Percentiles rank a stretch among this genome's conserved stretches.
Evolutionary conservation across 2,888 invertebrate genomes (phyloP).

Genomic region (Brachycybe producta): DNA sequence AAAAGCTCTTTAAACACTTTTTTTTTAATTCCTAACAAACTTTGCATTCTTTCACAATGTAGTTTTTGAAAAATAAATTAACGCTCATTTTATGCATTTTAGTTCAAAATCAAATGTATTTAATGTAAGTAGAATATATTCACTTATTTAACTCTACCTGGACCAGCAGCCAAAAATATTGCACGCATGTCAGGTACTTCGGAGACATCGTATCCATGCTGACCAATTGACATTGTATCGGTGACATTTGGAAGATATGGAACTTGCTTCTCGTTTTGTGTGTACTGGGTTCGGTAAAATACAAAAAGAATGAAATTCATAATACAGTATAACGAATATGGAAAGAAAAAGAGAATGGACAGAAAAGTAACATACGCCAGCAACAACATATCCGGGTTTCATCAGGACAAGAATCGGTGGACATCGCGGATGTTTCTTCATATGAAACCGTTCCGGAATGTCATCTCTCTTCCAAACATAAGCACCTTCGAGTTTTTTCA

Average conservation of each 20-base stretch:
- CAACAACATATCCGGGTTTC: constrained; percentile 27
- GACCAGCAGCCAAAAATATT: constrained; percentile 30
- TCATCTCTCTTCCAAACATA: constrained; percentile 28
- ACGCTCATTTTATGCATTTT: too few species aligned
- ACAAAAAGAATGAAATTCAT: too few species aligned
- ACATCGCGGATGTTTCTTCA: constrained; percentile 30
- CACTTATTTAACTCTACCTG: too few species aligned
- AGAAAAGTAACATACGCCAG: constrained; percentile 10
- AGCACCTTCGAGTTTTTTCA: constrained; percentile 3
- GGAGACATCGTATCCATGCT: constrained; percentile 27
- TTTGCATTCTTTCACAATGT: too few species aligned
- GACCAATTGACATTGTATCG: constrained; percentile 7
- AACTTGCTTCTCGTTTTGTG: background rate
- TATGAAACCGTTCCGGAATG: constrained; percentile 31
- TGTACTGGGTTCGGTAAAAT: too few species aligned
- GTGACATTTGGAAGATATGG: constrained; percentile 6
- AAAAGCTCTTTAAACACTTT: too few species aligned
- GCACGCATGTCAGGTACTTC: constrained; percentile 28
- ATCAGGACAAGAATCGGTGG: constrained; percentile 30
- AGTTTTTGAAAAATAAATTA: too few species aligned
- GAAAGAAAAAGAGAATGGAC: too few species aligned
- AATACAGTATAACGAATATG: too few species aligned
- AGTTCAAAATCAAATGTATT: too few species aligned
- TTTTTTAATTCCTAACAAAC: too few species aligned
- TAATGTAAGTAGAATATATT: too few species aligned